Evolutionary conservation across 1,140 invertebrate genomes (phyloP), one percentile per base, ranked within the genome.

Genomic region (Hyles euphorbiae): DNA sequence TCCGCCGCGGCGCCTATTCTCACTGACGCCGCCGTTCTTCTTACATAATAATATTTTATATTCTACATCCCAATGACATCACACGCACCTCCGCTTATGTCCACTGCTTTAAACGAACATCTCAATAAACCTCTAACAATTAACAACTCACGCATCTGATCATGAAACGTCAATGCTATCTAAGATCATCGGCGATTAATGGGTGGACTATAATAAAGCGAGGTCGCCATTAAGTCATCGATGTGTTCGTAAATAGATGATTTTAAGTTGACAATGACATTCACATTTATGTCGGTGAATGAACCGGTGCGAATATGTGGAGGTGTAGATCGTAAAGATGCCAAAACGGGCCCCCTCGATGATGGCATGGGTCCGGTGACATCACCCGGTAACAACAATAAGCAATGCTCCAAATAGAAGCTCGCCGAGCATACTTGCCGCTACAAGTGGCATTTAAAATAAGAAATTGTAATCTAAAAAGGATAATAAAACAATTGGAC

Each of bases 311-410:
- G 61, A 78, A 80, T 70, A 77, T 84, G 82, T 84, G 82, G 80
- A 81, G 82, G 81, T 83, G 84, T 83, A 60, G 76, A 72, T 85
- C 83, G 75, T 85, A 85, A 87, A 83, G 72, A 71, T 75, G 74
- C 81, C 81, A 81, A 82, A 87, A 76, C 72, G 64, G 82, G 76
- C 76, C 75, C 64, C 67, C 63, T 70, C 62, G 72, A 67, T 76
- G 73, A 75, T 81, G 76, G 63, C 73, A 67, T 61, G 70, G 60
- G 56, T 12, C 55, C 60, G 78, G 71, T 86, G 83, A 86, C 80
- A 83, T 86, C 83, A 86, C 67, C 73, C 45, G 53, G 51, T 34
- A 61, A 63, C 67, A 71, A 76, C 68, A 66, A 65, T 66, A 67
- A 67, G 76, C 64, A 65, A 46, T 70, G 67, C 63, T 69, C 75